Percentiles rank a stretch among this genome's conserved stretches.
Evolutionary conservation across 2,113 vertebrate species (phyloP).

Genomic region (Cichladusa arquata): DNA sequence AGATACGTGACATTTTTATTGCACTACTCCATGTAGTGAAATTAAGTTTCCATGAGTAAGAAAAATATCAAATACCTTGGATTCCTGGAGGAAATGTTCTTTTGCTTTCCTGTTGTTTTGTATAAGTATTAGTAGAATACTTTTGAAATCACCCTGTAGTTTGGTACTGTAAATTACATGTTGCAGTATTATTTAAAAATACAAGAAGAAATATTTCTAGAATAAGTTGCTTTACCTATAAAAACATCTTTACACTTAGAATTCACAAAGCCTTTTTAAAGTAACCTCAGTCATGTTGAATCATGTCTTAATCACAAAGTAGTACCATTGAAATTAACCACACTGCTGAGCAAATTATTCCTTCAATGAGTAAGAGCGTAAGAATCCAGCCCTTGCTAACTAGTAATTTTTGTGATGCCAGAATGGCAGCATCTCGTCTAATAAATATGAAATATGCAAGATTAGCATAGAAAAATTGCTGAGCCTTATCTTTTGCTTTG

Average conservation of each 20-base stretch:
- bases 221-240: background rate
- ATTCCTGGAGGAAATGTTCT: constrained; percentile 61
- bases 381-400: background rate
- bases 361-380: constrained; percentile 3
- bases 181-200: background rate
- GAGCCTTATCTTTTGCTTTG: constrained; percentile 12
- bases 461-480: constrained; percentile 10
- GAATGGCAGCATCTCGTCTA: background rate
- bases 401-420: constrained; percentile 1
- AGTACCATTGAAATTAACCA: background rate
- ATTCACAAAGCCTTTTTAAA: background rate
- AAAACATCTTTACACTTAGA: background rate
- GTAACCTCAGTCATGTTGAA: constrained; percentile 2
- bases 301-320: constrained; percentile 25
- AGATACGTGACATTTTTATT: constrained; percentile 69
- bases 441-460: background rate
- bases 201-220: background rate
- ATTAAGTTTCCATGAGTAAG: constrained; percentile 65
- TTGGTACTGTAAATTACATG: constrained; percentile 20
- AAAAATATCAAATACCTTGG: constrained; percentile 57
- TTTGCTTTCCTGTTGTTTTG: constrained; percentile 57
- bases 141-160: constrained; percentile 11
- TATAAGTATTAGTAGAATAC: constrained; percentile 24
- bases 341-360: constrained; percentile 12
- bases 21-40: constrained; percentile 52